Evolutionary conservation across 1,140 invertebrate species (phyloP), one percentile per base, ranked within the genome.

Genomic region (Drosophila insularis): DNA sequence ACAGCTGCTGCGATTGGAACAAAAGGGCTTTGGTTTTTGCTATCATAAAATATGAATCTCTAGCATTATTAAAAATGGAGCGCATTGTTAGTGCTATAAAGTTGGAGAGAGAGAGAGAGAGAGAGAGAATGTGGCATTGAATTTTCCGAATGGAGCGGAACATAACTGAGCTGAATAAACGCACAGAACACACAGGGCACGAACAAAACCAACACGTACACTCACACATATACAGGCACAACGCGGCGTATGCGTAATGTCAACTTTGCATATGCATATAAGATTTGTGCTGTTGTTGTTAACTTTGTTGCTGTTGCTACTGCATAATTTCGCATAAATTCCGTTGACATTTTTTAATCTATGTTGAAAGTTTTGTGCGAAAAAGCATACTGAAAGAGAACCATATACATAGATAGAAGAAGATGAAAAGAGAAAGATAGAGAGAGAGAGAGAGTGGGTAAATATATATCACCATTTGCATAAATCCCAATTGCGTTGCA

Each of bases 401-500:
- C 27, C 5, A 27, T 27, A 1, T 27, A 27, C 27, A 27, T 27
- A 27, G 39, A 63, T n/a, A 64, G 68, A 62, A 11, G 46, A 27
- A 35, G 21, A 17, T 7, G 62, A n/a, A 40, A 8, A 23, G 8
- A 60, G 5, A 64, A 3, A n/a, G 13, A 65, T 13, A 54, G 13
- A 31, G 32, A 65, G 4, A n/a, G n/a, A 43, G 19, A 11, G 19
- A 61, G 56, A 63, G 59, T 32, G 64, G 64, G 60, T 31, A 53
- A 63, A 77, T 75, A 79, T 86, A 81, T 87, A 79, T 69, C 69
- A 79, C 54, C 76, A 87, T 87, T 87, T 87, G 72, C 84, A 87
- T 89, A 87, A 89, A 87, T 87, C 82, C 82, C 82, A 89, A 89
- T 87, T 89, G 84, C 82, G 81, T 74, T 87, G 82, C 82, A 87